Conservation (phyloP, 2,113 vertebrate species). For the Chlamydotis undulata region DNA sequence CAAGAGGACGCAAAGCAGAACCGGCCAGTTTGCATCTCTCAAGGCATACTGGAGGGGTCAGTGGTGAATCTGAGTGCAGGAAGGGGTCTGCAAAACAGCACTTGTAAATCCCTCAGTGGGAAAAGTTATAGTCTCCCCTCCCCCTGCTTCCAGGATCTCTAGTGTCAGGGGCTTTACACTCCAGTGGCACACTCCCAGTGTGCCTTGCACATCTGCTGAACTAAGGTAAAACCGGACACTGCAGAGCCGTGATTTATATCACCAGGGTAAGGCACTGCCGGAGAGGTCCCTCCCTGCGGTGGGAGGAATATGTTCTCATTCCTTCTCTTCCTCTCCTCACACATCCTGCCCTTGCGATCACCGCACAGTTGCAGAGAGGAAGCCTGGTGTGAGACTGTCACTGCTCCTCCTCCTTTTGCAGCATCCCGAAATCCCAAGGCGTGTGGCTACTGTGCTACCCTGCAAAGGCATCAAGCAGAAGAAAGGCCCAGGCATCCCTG, state of each 20-base stretch:
- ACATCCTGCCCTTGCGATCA: not conserved
- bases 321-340: not conserved
- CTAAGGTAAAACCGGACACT: slow-evolving; percentile 35
- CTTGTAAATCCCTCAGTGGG: not conserved
- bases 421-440: not conserved
- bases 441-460: not conserved
- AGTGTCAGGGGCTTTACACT: not conserved
- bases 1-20: not conserved
- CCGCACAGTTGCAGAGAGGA: not conserved
- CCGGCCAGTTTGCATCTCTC: accelerated
- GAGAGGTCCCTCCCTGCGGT: slow-evolving; percentile 17
- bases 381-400: not conserved
- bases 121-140: not conserved
- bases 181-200: not conserved
- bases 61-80: not conserved
- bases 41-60: not conserved
- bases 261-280: not conserved
- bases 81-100: not conserved
- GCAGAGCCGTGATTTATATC: slow-evolving; percentile 51
- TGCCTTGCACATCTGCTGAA: slow-evolving; percentile 59
- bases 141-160: not conserved
- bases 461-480: not conserved
- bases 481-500: not conserved
- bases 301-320: not conserved
- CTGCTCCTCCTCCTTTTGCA: not conserved